Base-by-base conservation (phyloP, 1,140 invertebrate species). In the Hycleus phaleratus region DNA sequence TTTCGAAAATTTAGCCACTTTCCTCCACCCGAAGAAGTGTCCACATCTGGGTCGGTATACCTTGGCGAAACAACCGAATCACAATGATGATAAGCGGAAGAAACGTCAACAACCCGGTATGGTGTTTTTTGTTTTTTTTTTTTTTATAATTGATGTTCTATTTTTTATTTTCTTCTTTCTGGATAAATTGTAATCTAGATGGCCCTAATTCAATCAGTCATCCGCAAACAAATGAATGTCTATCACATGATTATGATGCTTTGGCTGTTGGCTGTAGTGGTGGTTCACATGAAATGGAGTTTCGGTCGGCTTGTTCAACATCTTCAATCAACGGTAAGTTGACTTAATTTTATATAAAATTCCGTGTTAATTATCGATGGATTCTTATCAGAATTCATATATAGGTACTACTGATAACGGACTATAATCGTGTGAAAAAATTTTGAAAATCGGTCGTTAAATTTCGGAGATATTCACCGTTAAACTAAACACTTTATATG, bases 41-140 rank as follows among this genome's bases (percentile, higher is more conserved):
- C 85, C 86, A 0, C 81, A 86, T 68, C 67, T 85, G 50, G 85
- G 85, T 0, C 77, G 84, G 47, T 88, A 85, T 71, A 78, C 77
- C 4, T 79, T 86, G n/a, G 78, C 79, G 8, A 79, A 77, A 66
- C 77, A 5, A 52, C 25, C 51, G 53, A 57, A 49, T 50, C 38
- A 26, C 11, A 4, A 64, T 68, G 12, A 66, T 7, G 32, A 32
- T 32, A 32, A 63, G 44, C 51, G 69, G 18, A 72, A 70, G 51
- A 62, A 63, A 49, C 46, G 71, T 51, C 66, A 72, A 50, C 65
- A 72, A 54, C 62, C 66, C 61, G 62, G 66, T 67, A 66, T 2
- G 32, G 4, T 32, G 32, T 1, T n/a, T n/a, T n/a, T n/a, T n/a
- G 26, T 32, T 0, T 4, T 32, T 32, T 32, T 32, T 32, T 32